These are phyloP conservation scores for Ips nitidus DNA, from an alignment of 1,140 invertebrate genomes.

Conservation along the genomic window DNA sequence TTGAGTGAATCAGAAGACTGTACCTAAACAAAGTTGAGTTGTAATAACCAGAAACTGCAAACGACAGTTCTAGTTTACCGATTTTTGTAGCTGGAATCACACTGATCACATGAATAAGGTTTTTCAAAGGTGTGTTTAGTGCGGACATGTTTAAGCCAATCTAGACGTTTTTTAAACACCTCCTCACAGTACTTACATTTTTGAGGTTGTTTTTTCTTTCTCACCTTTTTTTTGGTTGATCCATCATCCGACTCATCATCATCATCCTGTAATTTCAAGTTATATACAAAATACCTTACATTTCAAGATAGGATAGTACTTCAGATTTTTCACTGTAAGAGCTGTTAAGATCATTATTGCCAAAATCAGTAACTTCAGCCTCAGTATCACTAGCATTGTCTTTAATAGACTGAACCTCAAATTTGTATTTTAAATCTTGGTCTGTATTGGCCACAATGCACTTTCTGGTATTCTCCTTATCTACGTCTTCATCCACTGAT, in stretches of 20 bases:
- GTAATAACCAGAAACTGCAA: conserved; percentile 1
- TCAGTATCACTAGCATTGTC: conserved; percentile 11
- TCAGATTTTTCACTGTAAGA: conserved; percentile 14
- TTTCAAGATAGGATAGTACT: conserved; percentile 1
- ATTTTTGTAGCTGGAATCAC: conserved; percentile 24
- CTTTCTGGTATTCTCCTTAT: conserved; percentile 7
- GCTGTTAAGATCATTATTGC: conserved; percentile 9
- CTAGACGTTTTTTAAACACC: conserved; percentile 8
- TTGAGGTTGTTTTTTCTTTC: conserved; percentile 17
- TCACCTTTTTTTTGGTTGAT: conserved; percentile 3
- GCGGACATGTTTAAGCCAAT: conserved; percentile 18
- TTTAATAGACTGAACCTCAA: too few species aligned
- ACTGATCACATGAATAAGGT: conserved; percentile 31
- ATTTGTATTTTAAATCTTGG: too few species aligned
- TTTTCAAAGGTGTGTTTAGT: conserved; percentile 19
- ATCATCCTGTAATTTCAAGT: conserved; percentile 3
- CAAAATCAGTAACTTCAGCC: conserved; percentile 7
- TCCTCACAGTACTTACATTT: conserved; percentile 27
- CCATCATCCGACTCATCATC: conserved; percentile 1
- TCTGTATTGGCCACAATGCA: too few species aligned
- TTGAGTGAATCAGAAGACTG: conserved; percentile 28
- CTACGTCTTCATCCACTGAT: conserved; percentile 9
- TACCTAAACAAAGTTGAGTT: conserved; percentile 5
- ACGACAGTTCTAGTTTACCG: conserved; percentile 4
- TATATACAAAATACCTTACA: not conserved